Percentiles rank a stretch among this genome's conserved stretches.
Evolutionary conservation across 1,140 invertebrate genomes (phyloP).

Genomic region (Cherax quadricarinatus): DNA sequence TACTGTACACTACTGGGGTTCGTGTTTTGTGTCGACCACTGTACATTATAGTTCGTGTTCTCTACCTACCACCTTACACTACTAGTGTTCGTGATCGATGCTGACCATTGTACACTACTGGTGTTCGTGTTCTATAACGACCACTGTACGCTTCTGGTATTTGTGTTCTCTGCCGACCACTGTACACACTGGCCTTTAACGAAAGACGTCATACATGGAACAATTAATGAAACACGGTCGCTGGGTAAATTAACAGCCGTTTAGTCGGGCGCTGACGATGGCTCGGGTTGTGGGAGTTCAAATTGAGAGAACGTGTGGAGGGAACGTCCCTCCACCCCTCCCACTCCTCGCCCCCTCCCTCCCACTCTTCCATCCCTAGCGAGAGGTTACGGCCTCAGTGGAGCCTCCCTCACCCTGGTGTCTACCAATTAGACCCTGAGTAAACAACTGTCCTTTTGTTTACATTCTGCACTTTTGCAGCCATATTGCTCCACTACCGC

Average conservation of each 20-base stretch:
- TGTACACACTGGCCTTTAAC: background rate
- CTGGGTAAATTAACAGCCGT: background rate
- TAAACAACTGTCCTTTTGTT: no score
- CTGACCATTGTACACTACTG: no score
- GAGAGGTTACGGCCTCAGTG: background rate
- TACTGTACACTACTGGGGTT: no score
- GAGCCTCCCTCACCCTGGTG: background rate
- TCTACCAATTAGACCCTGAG: no score
- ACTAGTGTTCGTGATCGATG: no score
- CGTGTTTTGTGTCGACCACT: background rate
- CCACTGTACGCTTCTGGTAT: background rate
- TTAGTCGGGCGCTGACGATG: background rate
- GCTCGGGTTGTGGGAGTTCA: no score
- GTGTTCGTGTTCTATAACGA: no score
- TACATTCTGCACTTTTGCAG: background rate
- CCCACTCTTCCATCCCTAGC: no score
- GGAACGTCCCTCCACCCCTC: background rate
- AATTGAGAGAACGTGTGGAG: no score
- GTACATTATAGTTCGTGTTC: background rate
- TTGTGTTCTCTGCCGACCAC: no score
- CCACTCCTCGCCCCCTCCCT: background rate
- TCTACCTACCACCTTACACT: no score
- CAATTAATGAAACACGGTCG: background rate
- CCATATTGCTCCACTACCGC: background rate
- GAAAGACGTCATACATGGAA: background rate